A percentile compares a stretch with the other conserved stretches of the same genome.
phyloP scores from a whole-genome alignment of 2,888 invertebrate genomes.

The Drosophila cognata region DNA sequence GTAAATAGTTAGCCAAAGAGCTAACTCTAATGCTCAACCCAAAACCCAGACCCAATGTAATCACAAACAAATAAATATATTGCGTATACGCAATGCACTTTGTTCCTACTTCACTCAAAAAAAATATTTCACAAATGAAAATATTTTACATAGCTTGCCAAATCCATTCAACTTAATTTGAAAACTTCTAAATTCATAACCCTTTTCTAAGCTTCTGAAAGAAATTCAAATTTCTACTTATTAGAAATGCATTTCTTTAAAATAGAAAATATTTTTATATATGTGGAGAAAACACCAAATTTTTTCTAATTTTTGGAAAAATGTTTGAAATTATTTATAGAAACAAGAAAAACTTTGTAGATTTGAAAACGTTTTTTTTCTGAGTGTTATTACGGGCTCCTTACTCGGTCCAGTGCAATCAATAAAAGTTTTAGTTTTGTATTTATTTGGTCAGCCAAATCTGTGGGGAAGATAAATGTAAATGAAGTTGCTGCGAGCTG shows the following conservation, averaged over 20 bases:
- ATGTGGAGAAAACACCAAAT: not conserved
- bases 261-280: not conserved
- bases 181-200: not conserved
- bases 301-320: not conserved
- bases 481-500: slow-evolving; percentile 55
- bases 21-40: slow-evolving; percentile 42
- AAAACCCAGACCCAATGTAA: slow-evolving; percentile 46
- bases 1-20: not conserved
- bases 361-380: not conserved
- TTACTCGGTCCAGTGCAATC: slow-evolving; percentile 18
- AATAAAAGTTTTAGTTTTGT: slow-evolving; percentile 56
- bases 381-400: not conserved
- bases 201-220: not conserved
- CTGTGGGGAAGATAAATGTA: slow-evolving; percentile 43
- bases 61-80: slow-evolving; percentile 58
- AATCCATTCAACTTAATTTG: not conserved
- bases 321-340: not conserved
- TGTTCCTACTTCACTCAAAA: not conserved
- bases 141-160: not conserved
- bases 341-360: not conserved
- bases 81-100: slow-evolving; percentile 17
- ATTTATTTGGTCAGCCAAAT: slow-evolving; percentile 42
- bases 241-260: not conserved
- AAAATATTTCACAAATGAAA: not conserved
- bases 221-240: not conserved